phyloP scores from a whole-genome alignment of 2,113 vertebrate genomes.

The Motacilla alba region DNA sequence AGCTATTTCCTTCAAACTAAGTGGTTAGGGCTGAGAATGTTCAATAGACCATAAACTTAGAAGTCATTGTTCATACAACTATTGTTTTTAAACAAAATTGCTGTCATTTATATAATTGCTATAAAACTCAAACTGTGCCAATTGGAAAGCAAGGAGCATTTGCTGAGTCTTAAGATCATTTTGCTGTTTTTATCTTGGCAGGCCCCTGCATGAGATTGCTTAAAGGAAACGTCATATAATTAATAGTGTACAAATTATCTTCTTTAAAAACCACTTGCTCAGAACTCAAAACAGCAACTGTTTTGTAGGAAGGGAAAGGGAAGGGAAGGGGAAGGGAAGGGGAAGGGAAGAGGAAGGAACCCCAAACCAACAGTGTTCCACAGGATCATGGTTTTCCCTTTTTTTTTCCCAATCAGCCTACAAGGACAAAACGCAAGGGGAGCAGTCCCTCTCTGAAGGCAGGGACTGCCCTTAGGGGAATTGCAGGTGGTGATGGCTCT shows the following conservation, averaged over 20 bases:
- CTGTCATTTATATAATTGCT: not conserved
- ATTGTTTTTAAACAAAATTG: not conserved
- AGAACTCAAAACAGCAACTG: not conserved
- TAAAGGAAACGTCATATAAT: not conserved
- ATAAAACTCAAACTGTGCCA: not conserved
- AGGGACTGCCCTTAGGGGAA: not conserved
- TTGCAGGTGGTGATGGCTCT: not conserved
- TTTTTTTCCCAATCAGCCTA: not conserved
- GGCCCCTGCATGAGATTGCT: not conserved
- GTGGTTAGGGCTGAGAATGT: not conserved
- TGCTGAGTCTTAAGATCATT: not conserved
- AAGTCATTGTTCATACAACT: not conserved
- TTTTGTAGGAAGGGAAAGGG: not conserved
- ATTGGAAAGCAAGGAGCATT: not conserved
- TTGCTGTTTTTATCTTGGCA: not conserved
- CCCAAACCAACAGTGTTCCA: not conserved
- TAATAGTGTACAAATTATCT: not conserved
- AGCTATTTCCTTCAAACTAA: not conserved
- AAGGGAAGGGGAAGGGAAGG: too few species aligned
- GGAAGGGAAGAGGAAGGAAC: too few species aligned
- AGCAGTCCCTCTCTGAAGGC: not conserved
- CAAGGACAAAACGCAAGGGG: not conserved
- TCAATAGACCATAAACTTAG: not conserved
- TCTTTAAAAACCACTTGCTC: not conserved
- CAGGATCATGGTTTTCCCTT: not conserved